These are phyloP conservation scores for Sesia apiformis DNA, from an alignment of 2,888 invertebrate species.

Conservation along the genomic window DNA sequence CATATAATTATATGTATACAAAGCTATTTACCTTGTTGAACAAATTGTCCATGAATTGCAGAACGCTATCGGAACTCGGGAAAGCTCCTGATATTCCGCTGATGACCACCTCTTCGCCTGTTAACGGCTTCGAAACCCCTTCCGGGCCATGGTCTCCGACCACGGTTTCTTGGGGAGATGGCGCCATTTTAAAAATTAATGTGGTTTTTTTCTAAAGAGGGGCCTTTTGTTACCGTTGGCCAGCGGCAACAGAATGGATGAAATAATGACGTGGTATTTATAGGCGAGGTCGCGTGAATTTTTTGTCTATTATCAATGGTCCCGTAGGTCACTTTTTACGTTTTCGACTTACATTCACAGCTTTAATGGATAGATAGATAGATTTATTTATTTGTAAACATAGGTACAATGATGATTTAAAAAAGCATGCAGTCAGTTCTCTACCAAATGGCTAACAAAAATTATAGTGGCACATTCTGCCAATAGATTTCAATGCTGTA, in stretches of 20 bases:
- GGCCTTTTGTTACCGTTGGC: not conserved
- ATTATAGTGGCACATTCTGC: too few species aligned
- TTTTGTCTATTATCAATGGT: too few species aligned
- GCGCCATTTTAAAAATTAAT: constrained; percentile 13
- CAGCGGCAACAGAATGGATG: not conserved
- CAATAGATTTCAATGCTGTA: too few species aligned
- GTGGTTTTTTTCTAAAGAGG: not conserved
- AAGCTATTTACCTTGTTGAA: constrained; percentile 60
- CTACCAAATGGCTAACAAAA: too few species aligned
- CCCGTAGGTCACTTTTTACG: too few species aligned
- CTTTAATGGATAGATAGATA: too few species aligned
- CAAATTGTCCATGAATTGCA: constrained; percentile 77
- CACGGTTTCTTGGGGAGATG: constrained; percentile 16
- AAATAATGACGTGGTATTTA: not conserved
- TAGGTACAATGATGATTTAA: too few species aligned
- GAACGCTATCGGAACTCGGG: constrained; percentile 77
- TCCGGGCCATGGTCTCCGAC: not conserved
- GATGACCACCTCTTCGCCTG: constrained; percentile 71
- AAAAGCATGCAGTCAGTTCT: too few species aligned
- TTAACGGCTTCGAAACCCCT: constrained; percentile 20
- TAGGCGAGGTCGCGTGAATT: not conserved
- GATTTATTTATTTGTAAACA: too few species aligned
- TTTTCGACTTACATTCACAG: too few species aligned
- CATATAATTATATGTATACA: not conserved
- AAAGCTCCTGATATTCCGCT: constrained; percentile 76